Evolutionary conservation across 2,888 invertebrate species (phyloP).

Genomic region (Andrena chrysosceles): DNA sequence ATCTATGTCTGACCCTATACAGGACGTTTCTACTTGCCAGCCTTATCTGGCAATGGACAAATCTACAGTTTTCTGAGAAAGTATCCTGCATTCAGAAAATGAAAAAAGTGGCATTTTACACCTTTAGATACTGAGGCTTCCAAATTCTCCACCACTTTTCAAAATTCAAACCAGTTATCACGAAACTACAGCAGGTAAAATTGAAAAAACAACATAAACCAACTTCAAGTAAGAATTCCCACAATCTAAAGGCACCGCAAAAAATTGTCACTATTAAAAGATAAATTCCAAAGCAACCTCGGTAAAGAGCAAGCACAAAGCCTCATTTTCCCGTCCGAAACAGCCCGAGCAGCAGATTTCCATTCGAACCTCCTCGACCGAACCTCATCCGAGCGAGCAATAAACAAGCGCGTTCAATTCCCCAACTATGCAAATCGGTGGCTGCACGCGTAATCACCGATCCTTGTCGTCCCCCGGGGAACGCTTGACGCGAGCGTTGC

Average conservation of each 20-base stretch:
- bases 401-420: conserved; percentile 15
- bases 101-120: too few relatives aligned
- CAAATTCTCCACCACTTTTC: too few relatives aligned
- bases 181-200: too few relatives aligned
- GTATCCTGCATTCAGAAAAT: too few relatives aligned
- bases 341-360: not conserved
- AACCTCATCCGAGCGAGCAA: not conserved
- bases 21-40: too few relatives aligned
- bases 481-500: conserved; percentile 5
- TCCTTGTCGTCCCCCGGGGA: not conserved
- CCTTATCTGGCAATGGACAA: too few relatives aligned
- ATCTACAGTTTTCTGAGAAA: too few relatives aligned
- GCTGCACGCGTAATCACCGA: conserved; percentile 1
- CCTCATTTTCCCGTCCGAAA: not conserved
- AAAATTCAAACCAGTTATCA: too few relatives aligned
- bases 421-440: conserved; percentile 16
- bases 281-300: not conserved
- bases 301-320: not conserved
- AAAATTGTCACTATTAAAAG: not conserved
- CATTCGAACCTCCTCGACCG: not conserved
- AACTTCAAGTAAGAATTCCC: not conserved
- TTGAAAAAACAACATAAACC: too few relatives aligned
- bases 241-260: not conserved
- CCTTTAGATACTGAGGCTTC: too few relatives aligned
- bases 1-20: too few relatives aligned